phyloP scores from a whole-genome alignment of 1,140 invertebrate species.

The Scaptomyza pallida region DNA sequence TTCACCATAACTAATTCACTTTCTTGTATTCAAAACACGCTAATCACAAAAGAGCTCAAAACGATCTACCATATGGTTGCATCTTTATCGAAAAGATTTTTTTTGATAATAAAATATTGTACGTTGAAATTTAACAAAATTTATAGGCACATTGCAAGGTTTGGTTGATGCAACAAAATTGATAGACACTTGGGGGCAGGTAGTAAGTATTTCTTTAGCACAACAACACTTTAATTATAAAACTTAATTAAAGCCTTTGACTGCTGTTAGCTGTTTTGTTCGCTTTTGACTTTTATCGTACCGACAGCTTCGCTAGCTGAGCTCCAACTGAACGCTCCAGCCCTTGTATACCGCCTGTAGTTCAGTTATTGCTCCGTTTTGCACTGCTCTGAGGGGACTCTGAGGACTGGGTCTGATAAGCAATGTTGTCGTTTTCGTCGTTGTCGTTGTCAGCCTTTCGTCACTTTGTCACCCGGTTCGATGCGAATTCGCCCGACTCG shows the following conservation, averaged over 20 bases:
- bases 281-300: slow-evolving; percentile 29
- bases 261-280: slow-evolving; percentile 6
- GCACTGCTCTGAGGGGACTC: slow-evolving; percentile 15
- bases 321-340: slow-evolving; percentile 60
- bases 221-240: slow-evolving; percentile 58
- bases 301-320: slow-evolving; percentile 70
- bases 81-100: not conserved
- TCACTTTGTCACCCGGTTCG: slow-evolving; percentile 50
- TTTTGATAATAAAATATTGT: not conserved
- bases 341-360: slow-evolving; percentile 35
- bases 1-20: not conserved
- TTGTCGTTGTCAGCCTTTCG: slow-evolving; percentile 68
- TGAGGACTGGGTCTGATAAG: slow-evolving; percentile 56
- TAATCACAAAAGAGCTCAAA: not conserved
- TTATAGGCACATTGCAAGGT: not conserved
- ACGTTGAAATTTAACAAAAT: not conserved
- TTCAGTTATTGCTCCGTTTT: slow-evolving; percentile 22
- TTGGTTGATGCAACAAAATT: not conserved
- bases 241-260: slow-evolving; percentile 61
- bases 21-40: not conserved
- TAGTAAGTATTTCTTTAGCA: slow-evolving; percentile 8
- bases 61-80: slow-evolving; percentile 17
- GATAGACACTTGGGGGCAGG: not conserved
- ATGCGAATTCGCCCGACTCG: slow-evolving; percentile 11
- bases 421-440: no score